Conservation (phyloP, 2,888 invertebrate genomes). For the Allygus modestus region DNA sequence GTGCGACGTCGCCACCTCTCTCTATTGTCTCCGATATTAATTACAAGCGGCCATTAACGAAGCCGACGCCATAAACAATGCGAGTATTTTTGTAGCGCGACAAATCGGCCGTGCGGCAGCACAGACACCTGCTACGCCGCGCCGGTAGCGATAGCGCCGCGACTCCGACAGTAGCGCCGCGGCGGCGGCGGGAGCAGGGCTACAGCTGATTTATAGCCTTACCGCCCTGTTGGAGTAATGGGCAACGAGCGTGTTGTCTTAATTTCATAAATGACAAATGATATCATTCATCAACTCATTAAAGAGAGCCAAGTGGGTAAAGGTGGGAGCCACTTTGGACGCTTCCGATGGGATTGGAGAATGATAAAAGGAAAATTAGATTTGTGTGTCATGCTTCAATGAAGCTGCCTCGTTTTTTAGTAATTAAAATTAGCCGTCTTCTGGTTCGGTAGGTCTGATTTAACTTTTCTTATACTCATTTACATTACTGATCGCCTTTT, state of each 20-base stretch:
- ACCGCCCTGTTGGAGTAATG: neutral
- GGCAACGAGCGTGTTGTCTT: neutral
- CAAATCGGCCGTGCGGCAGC: constrained; percentile 18
- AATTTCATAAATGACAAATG: constrained; percentile 26
- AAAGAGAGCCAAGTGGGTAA: neutral
- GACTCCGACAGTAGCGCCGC: neutral
- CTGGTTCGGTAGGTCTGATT: too few relatives aligned
- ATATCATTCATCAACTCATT: neutral
- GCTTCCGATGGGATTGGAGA: neutral
- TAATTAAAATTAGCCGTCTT: too few relatives aligned
- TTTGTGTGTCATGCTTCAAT: too few relatives aligned
- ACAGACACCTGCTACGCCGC: neutral
- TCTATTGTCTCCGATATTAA: constrained; percentile 48
- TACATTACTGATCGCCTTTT: too few relatives aligned
- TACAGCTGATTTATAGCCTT: neutral
- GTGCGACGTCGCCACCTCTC: neutral
- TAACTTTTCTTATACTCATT: too few relatives aligned
- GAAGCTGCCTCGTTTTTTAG: too few relatives aligned
- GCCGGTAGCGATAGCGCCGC: neutral
- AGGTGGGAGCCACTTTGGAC: neutral
- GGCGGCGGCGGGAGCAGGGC: neutral
- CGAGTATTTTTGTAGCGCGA: constrained; percentile 19
- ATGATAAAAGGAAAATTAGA: too few relatives aligned
- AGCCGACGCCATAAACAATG: constrained; percentile 28
- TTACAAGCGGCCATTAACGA: constrained; percentile 30